Conservation (phyloP, 2,888 invertebrate genomes). For the Platycheirus albimanus region DNA sequence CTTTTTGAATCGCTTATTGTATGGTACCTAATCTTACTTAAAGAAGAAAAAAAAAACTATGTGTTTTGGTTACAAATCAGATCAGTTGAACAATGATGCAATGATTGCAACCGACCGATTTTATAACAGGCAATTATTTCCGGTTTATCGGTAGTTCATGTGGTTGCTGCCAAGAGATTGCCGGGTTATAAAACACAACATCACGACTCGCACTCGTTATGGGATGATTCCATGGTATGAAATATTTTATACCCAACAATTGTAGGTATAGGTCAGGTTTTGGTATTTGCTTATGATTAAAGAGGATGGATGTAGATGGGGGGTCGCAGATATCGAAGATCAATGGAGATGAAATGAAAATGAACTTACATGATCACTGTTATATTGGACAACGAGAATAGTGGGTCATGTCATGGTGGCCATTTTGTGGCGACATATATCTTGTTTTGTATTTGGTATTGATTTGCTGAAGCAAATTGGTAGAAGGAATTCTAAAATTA, state of each 20-base stretch:
- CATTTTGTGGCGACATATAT: too few species aligned
- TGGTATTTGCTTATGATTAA: constrained; percentile 51
- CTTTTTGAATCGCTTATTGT: constrained; percentile 1
- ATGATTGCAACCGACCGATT: constrained; percentile 54
- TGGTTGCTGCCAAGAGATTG: constrained; percentile 37
- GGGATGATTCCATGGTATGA: constrained; percentile 63
- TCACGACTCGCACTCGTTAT: constrained; percentile 71
- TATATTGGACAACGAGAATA: constrained; percentile 25
- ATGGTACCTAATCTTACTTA: not conserved
- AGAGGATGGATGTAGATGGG: not conserved
- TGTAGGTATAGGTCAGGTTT: constrained; percentile 25
- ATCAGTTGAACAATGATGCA: constrained; percentile 70
- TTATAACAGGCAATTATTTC: constrained; percentile 66
- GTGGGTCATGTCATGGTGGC: constrained; percentile 70
- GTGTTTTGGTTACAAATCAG: constrained; percentile 59
- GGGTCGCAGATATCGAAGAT: constrained; percentile 39
- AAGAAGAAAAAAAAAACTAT: not conserved
- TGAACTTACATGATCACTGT: constrained; percentile 62
- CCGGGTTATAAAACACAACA: constrained; percentile 55
- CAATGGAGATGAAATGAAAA: constrained; percentile 43
- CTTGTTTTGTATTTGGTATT: too few species aligned
- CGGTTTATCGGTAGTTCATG: constrained; percentile 58
- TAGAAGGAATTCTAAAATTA: too few species aligned
- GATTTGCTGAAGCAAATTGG: too few species aligned
- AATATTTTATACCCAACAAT: constrained; percentile 66